Base-by-base conservation (phyloP, 2,888 invertebrate species). In the Eristalis intricaria region DNA sequence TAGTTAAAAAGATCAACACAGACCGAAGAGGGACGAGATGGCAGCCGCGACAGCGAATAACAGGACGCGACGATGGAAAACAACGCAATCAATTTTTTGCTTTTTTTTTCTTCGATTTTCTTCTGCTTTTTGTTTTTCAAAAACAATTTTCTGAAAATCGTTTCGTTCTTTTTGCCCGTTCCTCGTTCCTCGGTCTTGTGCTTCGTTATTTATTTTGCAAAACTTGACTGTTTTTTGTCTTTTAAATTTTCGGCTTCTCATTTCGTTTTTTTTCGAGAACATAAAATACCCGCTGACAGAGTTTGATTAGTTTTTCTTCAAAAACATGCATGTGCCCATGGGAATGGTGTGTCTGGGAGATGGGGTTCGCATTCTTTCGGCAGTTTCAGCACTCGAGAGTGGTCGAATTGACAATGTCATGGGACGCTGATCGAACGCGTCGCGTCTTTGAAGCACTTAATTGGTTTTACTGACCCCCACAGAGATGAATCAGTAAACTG, bases 1-100 rank as follows among this genome's bases (percentile, higher is more conserved):
- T 87, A 73, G 66, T 58, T 76, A 73, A 87, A 87, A 80, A 87
- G 68, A 87, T 80, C 87, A 84, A 84, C 79, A 84, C 79, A 78
- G 63, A 22, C 26, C 19, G 69, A 75, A 83, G 83, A 75, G 78
- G 66, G 79, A 87, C 69, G 65, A 74, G 60, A 86, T 83, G 78
- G 83, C 86, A 75, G 50, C 50, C 50, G 63, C 83, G 84, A 87
- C 83, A 87, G 83, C 83, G 63, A 75, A 83, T 66, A 86, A 78
- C 83, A 86, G 78, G 83, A 86, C 86, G 68, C 83, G 75, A 79
- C 84, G 84, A 77, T 80, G 79, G 76, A 84, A 87, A 84, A 87
- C 86, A 75, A 83, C 77, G 78, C 86, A 83, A 86, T 82, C 86
- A 82, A 82, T 86, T 86, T 86, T 78, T 29, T 64, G 22, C 56